These are phyloP conservation scores for Amphiprion clarkii DNA, from an alignment of 2,797 vertebrate species.

Conservation along the genomic window DNA sequence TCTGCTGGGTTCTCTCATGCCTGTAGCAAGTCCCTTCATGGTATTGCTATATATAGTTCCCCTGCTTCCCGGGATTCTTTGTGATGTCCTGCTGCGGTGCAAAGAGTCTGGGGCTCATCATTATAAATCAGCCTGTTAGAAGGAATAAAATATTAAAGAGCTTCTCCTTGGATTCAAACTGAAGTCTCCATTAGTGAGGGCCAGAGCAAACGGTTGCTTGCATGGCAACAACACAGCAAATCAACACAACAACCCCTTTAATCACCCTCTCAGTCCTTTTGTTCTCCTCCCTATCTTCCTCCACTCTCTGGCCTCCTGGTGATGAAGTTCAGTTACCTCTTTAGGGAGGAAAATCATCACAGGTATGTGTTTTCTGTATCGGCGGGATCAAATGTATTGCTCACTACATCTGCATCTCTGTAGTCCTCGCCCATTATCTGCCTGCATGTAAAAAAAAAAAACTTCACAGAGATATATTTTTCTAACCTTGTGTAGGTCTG, in stretches of 20 bases:
- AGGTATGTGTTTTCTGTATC: slow-evolving; percentile 18
- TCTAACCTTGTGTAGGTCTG: slow-evolving; percentile 59
- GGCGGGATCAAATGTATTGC: slow-evolving; percentile 27
- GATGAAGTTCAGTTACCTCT: slow-evolving; percentile 45
- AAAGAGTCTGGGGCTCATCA: slow-evolving; percentile 76
- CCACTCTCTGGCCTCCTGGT: slow-evolving; percentile 10
- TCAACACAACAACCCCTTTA: slow-evolving; percentile 74
- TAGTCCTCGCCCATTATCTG: slow-evolving; percentile 15
- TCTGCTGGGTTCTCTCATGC: slow-evolving; percentile 66
- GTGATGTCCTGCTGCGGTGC: slow-evolving; percentile 68
- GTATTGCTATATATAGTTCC: slow-evolving; percentile 67
- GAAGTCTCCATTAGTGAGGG: slow-evolving; percentile 82
- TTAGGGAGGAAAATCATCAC: slow-evolving; percentile 24
- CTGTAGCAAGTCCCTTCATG: slow-evolving; percentile 59
- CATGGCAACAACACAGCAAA: slow-evolving; percentile 73
- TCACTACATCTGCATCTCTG: slow-evolving; percentile 35
- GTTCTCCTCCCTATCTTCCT: slow-evolving; percentile 37
- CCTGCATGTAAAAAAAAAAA: slow-evolving; percentile 23
- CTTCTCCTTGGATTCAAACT: slow-evolving; percentile 75
- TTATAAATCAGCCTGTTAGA: slow-evolving; percentile 84
- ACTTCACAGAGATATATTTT: slow-evolving; percentile 38
- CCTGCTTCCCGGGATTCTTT: slow-evolving; percentile 66
- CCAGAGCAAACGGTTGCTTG: slow-evolving; percentile 74
- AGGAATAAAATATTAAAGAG: slow-evolving; percentile 84
- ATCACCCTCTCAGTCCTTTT: slow-evolving; percentile 57